Evolutionary conservation across 2,888 invertebrate genomes (phyloP).

Genomic region (Metopia argyrocephala): DNA sequence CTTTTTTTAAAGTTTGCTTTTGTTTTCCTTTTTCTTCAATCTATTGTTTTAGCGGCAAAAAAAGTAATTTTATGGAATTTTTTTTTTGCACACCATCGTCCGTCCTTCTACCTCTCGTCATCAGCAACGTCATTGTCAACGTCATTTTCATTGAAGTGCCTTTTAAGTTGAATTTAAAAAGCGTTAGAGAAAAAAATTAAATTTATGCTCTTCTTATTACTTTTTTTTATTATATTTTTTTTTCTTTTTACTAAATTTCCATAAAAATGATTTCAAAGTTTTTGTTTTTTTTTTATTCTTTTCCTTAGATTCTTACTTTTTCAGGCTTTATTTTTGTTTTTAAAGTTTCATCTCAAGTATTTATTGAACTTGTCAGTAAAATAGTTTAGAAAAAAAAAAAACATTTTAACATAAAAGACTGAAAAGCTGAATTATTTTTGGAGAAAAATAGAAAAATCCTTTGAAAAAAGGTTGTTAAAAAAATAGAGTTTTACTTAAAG

Average conservation of each 20-base stretch:
- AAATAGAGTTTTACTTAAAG: no score
- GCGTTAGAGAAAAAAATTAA: constrained; percentile 10
- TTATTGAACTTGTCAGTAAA: constrained; percentile 27
- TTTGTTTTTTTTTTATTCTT: background rate
- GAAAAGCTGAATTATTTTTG: no score
- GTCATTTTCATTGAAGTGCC: constrained; percentile 45
- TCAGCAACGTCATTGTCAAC: background rate
- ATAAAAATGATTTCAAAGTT: background rate
- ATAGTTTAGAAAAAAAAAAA: no score
- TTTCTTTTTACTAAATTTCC: background rate
- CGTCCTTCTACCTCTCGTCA: background rate
- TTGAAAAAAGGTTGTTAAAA: no score
- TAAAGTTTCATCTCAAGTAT: constrained; percentile 45
- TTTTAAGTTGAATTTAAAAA: constrained; percentile 32
- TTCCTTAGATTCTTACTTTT: constrained; percentile 43
- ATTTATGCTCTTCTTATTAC: background rate
- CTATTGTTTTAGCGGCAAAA: background rate
- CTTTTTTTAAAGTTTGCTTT: constrained; percentile 18
- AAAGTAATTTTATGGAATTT: background rate
- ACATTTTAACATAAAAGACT: no score
- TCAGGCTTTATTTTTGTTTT: constrained; percentile 20
- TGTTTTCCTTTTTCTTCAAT: constrained; percentile 10
- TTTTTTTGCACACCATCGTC: no score
- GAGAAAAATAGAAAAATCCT: no score
- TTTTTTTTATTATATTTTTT: background rate